These are phyloP conservation scores for Drosophila ogumai DNA, from an alignment of 1,140 invertebrate genomes.

Conservation along the genomic window DNA sequence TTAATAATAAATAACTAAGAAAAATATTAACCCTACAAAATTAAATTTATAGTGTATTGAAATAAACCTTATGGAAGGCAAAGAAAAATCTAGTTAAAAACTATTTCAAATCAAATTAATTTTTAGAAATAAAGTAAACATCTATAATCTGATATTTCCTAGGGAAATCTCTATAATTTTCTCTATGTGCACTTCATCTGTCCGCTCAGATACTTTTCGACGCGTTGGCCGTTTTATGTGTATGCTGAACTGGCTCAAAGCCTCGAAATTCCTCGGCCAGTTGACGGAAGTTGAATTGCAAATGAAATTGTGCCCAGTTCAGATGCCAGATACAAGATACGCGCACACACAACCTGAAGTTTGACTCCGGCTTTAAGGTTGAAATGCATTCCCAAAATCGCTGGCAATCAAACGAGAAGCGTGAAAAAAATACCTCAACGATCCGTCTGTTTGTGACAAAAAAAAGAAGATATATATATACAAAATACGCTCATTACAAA, in stretches of 20 bases:
- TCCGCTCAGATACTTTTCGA: constrained; percentile 24
- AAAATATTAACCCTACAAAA: no score
- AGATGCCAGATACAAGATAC: constrained; percentile 57
- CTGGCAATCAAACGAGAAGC: constrained; percentile 49
- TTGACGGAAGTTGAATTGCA: constrained; percentile 82
- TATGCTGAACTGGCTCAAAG: constrained; percentile 56
- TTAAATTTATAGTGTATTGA: no score
- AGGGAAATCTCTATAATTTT: neutral
- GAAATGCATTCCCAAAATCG: constrained; percentile 61
- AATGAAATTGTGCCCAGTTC: constrained; percentile 64
- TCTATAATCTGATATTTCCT: neutral
- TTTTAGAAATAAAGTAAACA: neutral
- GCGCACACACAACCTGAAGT: constrained; percentile 25
- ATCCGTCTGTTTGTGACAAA: neutral
- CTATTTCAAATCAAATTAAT: neutral
- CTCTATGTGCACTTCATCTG: constrained; percentile 8
- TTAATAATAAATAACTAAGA: no score
- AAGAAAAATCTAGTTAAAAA: neutral
- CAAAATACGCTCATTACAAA: constrained; percentile 60
- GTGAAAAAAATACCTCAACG: constrained; percentile 32
- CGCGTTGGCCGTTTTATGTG: constrained; percentile 26
- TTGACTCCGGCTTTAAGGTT: constrained; percentile 34
- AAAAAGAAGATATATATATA: constrained; percentile 4
- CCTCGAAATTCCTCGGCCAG: constrained; percentile 66
- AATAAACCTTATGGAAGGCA: no score